phyloP scores from a whole-genome alignment of 1,140 invertebrate species.

The Leptonema lineaticorne region DNA sequence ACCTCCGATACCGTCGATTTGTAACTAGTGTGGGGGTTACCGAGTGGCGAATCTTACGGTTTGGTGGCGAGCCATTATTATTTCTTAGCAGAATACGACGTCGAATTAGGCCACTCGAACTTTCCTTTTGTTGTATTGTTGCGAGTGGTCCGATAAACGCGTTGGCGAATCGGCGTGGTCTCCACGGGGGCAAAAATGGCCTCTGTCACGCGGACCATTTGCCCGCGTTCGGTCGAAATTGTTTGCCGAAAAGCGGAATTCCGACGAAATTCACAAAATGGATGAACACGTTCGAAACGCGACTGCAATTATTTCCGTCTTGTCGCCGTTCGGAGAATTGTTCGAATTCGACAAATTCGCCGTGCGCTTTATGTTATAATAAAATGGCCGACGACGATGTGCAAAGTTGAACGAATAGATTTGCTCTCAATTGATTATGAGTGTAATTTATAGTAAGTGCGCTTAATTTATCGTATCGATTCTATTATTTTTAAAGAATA shows the following conservation, averaged over 20 bases:
- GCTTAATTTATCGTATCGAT: too few relatives aligned
- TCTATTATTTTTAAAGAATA: too few relatives aligned
- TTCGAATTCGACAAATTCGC: too few relatives aligned
- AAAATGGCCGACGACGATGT: not conserved
- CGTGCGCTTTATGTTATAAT: not conserved
- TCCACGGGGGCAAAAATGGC: slow-evolving; percentile 5
- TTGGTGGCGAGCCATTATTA: slow-evolving; percentile 32
- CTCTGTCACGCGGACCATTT: too few relatives aligned
- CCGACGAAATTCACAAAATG: not conserved
- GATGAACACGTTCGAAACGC: not conserved
- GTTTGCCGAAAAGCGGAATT: slow-evolving; percentile 10
- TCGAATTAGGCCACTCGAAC: slow-evolving; percentile 29
- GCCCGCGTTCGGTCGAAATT: slow-evolving; percentile 12
- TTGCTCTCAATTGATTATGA: too few relatives aligned
- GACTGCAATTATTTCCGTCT: not conserved
- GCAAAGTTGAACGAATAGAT: too few relatives aligned
- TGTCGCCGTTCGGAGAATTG: too few relatives aligned
- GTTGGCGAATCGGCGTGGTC: not conserved
- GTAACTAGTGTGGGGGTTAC: slow-evolving; percentile 31
- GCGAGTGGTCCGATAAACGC: not conserved
- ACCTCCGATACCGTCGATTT: not conserved
- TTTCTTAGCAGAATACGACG: slow-evolving; percentile 30
- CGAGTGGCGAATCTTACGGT: slow-evolving; percentile 34
- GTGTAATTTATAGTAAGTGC: too few relatives aligned
- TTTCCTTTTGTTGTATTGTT: slow-evolving; percentile 33